Percentiles rank a stretch among this genome's conserved stretches.
Evolutionary conservation across 2,797 vertebrate species (phyloP).

Genomic region (Glyptemys insculpta): DNA sequence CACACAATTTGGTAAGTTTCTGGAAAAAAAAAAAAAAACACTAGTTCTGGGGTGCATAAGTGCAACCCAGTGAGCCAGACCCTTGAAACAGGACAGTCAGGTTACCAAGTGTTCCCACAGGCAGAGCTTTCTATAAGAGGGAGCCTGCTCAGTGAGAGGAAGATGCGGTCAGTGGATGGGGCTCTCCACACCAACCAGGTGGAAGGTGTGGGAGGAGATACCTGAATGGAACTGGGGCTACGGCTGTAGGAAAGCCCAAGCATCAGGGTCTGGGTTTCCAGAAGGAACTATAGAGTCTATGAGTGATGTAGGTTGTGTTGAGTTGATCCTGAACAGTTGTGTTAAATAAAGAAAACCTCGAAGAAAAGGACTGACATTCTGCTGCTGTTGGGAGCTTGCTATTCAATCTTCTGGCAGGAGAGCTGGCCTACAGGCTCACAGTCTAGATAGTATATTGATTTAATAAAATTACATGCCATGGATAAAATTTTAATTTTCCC

Average conservation of each 20-base stretch:
- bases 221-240: background rate
- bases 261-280: background rate
- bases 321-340: background rate
- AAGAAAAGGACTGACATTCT: conserved; percentile 2
- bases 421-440: background rate
- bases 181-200: background rate
- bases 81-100: background rate
- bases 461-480: background rate
- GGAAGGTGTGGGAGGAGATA: background rate
- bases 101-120: background rate
- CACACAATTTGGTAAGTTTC: background rate
- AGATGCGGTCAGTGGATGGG: background rate
- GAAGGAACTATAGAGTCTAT: fast-evolving
- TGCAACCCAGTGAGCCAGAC: background rate
- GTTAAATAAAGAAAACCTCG: background rate
- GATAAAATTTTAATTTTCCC: background rate
- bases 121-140: background rate
- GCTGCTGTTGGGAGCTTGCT: background rate
- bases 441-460: background rate
- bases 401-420: background rate
- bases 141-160: background rate
- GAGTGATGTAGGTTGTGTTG: background rate
- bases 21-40: background rate
- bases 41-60: fast-evolving
- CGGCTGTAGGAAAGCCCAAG: background rate